These are phyloP conservation scores for Scolopax rusticola DNA, from an alignment of 2,797 vertebrate genomes.

Conservation along the genomic window DNA sequence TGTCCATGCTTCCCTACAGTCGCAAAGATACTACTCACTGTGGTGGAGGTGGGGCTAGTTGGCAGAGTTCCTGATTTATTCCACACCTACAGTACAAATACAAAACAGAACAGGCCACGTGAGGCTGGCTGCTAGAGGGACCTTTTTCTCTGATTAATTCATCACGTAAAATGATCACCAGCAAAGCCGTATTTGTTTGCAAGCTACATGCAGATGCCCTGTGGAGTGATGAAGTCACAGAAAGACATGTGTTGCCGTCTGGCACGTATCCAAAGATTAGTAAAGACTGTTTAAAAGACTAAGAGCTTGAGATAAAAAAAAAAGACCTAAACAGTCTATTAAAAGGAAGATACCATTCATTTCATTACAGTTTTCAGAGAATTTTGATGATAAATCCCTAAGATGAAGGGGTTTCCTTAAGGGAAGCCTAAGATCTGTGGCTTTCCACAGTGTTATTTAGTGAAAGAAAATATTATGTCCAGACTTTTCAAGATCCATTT, in stretches of 20 bases:
- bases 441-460: not conserved
- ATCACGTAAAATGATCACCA: slow-evolving; percentile 61
- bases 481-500: not conserved
- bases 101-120: slow-evolving; percentile 69
- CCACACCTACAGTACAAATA: slow-evolving; percentile 79
- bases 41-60: slow-evolving; percentile 79
- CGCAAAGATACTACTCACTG: slow-evolving; percentile 73
- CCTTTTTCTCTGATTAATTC: slow-evolving; percentile 57
- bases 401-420: not conserved
- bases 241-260: slow-evolving; percentile 28
- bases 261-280: slow-evolving; percentile 39
- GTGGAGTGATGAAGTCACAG: slow-evolving; percentile 55
- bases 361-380: not conserved
- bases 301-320: not conserved
- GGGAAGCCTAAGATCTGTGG: not conserved
- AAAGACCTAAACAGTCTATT: not conserved
- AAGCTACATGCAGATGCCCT: slow-evolving; percentile 59
- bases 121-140: slow-evolving; percentile 66
- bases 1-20: slow-evolving; percentile 54
- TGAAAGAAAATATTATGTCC: not conserved
- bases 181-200: slow-evolving; percentile 70
- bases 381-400: not conserved
- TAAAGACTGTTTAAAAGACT: slow-evolving; percentile 42
- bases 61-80: slow-evolving; percentile 80
- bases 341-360: not conserved